These are phyloP conservation scores for Lepus americanus DNA, from an alignment of 2,113 vertebrate genomes.

Conservation along the genomic window DNA sequence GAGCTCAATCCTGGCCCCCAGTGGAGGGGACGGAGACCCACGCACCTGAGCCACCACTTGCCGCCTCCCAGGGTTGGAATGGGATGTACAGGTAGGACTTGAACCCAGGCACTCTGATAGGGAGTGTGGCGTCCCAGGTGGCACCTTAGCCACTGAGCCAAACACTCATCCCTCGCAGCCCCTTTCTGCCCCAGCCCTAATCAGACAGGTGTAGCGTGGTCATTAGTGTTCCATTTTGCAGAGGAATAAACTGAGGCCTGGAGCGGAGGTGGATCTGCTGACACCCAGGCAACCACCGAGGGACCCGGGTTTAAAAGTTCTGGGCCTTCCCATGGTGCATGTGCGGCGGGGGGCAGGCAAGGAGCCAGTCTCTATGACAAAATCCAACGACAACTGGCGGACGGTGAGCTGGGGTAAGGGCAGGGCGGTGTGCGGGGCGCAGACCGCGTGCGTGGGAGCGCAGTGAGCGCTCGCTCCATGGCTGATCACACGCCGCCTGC, in stretches of 20 bases:
- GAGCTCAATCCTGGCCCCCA: too few relatives aligned
- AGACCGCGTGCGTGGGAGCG: neutral
- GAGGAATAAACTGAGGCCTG: neutral
- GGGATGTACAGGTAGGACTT: too few relatives aligned
- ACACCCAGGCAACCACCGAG: neutral
- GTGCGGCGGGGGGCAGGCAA: neutral
- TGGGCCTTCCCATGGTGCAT: neutral
- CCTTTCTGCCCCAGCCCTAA: neutral
- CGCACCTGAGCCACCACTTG: too few relatives aligned
- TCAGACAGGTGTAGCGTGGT: neutral
- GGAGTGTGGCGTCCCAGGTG: too few relatives aligned
- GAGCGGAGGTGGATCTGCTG: neutral
- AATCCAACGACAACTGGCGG: neutral
- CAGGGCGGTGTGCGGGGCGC: neutral
- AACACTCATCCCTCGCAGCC: too few relatives aligned
- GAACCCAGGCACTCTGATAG: too few relatives aligned
- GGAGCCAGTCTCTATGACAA: neutral
- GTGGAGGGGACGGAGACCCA: too few relatives aligned
- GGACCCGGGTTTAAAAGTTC: neutral
- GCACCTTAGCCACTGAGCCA: too few relatives aligned
- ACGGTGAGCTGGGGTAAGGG: neutral
- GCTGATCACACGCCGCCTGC: fast-evolving
- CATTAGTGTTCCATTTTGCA: neutral
- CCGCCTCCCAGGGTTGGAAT: too few relatives aligned
- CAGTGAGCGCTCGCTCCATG: fast-evolving